Base-by-base conservation (phyloP, 2,113 vertebrate species). In the Papio anubis region DNA sequence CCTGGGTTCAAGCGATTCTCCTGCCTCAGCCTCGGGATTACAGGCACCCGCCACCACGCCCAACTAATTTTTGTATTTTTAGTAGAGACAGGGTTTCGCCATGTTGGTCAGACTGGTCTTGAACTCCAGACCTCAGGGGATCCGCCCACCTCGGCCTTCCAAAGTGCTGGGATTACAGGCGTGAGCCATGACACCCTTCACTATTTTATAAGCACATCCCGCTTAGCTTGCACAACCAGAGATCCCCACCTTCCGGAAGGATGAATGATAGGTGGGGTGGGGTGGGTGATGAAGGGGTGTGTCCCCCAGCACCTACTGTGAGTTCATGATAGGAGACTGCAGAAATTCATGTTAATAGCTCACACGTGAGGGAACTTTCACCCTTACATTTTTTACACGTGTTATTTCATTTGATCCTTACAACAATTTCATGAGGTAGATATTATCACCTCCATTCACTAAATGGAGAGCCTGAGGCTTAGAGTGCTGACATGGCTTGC, bases 31-130 rank as follows among this genome's bases (percentile, higher is more conserved):
- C 52, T 55, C 52, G 6, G 18, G 18, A 55, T 20, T 55, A 55
- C 17, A 55, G 52, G 17, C 0, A 0, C 2, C 0, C 7, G 6
- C 52, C 52, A 55, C 6, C 52, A 55, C 0, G 0, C 18, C 52
- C 52, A 6, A 20, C 52, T 55, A 7, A 55, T 55, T 55, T 55
- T 55, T 55, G 52, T 55, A 55, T 55, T 55, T 55, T 55, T 55
- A 20, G 52, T 55, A 55, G 52, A 55, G 52, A 55, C 52, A 55
- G 18, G 52, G 52, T 55, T 55, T 55, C 17, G 18, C 18, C 52
- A 55, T 55, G 52, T 55, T 55, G 52, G 52, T 55, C 52, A 20
- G 52, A 18, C 52, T 55, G 52, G 52, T 55, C 52, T 55, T 55
- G 52, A 55, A 55, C 52, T 55, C 52, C 18, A 7, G 52, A 55